These are phyloP conservation scores for Sarotherodon lohbergeri DNA, from an alignment of 2,113 vertebrate genomes.

Conservation along the genomic window DNA sequence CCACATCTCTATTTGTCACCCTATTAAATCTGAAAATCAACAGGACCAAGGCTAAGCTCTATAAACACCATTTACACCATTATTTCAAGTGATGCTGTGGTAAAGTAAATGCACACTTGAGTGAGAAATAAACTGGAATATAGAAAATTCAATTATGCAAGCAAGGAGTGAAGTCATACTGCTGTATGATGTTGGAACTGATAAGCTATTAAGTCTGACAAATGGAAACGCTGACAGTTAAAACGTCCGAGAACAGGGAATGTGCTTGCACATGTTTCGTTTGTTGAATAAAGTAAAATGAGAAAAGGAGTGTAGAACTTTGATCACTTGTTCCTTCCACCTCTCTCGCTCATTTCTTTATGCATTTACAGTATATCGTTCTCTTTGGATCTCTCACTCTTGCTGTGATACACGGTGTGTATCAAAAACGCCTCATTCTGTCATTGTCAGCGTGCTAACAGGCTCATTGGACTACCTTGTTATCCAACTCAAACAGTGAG, in stretches of 20 bases:
- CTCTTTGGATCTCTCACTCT: neutral
- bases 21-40: neutral
- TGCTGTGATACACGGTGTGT: constrained; percentile 28
- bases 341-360: neutral
- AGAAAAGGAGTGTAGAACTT: neutral
- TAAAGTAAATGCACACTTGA: neutral
- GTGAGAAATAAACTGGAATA: neutral
- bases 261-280: constrained; percentile 12
- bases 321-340: neutral
- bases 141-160: neutral
- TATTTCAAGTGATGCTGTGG: neutral
- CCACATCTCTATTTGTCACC: constrained; percentile 28
- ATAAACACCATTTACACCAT: neutral
- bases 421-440: constrained; percentile 57
- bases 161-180: neutral
- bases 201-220: constrained; percentile 10
- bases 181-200: neutral
- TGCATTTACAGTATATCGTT: neutral
- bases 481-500: constrained; percentile 59
- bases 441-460: constrained; percentile 48
- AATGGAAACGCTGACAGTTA: constrained; percentile 9
- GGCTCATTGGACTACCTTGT: constrained; percentile 46
- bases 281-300: constrained; percentile 15
- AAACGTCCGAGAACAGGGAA: neutral
- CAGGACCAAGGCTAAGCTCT: neutral